Percentiles rank a stretch among this genome's conserved stretches.
Conservation (phyloP, 2,113 vertebrate genomes). For the Colistium nudipinnis region DNA sequence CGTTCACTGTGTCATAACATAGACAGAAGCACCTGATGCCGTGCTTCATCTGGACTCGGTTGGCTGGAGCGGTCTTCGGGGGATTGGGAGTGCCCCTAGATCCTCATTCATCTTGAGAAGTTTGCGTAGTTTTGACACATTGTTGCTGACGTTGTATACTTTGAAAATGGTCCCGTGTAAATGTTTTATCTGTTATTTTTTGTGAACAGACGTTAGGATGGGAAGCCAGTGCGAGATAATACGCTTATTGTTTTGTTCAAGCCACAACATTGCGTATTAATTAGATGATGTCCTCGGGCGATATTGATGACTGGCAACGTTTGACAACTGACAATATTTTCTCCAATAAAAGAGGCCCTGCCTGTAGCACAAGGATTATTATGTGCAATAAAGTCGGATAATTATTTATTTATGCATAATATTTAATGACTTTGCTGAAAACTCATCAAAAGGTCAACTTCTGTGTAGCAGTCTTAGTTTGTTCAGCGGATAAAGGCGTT, state of each 20-base stretch:
- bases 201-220: constrained; percentile 10
- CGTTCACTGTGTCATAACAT: not conserved
- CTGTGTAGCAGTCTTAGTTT: not conserved
- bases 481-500: not conserved
- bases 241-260: constrained; percentile 37
- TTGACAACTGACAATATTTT: constrained; percentile 34
- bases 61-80: constrained; percentile 1
- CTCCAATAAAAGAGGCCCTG: constrained; percentile 18
- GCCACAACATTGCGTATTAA: constrained; percentile 11
- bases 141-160: not conserved
- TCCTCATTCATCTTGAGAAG: constrained; percentile 16
- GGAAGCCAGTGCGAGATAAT: constrained; percentile 21
- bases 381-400: constrained; percentile 35
- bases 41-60: constrained; percentile 1
- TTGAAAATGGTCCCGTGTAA: constrained; percentile 32
- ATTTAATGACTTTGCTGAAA: not conserved
- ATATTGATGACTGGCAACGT: constrained; percentile 41
- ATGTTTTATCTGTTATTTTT: constrained; percentile 38
- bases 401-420: constrained; percentile 7
- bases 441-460: not conserved
- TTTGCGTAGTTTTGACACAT: not conserved
- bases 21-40: constrained; percentile 29
- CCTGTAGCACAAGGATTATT: constrained; percentile 10
- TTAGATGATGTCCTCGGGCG: constrained; percentile 38
- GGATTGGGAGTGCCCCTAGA: constrained; percentile 10